phyloP scores from a whole-genome alignment of 2,888 invertebrate species.

The Drosophila borealis region DNA sequence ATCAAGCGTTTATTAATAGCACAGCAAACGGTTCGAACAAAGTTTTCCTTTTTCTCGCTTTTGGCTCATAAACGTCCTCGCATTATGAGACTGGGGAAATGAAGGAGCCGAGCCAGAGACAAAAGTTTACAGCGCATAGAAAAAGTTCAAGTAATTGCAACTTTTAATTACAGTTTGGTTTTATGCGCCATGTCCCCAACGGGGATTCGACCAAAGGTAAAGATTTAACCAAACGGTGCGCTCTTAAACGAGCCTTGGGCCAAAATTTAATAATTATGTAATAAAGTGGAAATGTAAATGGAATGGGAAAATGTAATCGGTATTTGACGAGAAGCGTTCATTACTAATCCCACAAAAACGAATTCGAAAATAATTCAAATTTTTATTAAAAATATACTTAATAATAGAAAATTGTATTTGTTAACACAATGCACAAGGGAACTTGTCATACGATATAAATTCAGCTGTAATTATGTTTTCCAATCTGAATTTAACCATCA shows the following conservation, averaged over 20 bases:
- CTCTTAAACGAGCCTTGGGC: conserved; percentile 8
- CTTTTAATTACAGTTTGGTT: conserved; percentile 74
- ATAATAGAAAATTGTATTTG: neutral
- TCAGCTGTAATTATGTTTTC: neutral
- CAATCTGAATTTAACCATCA: conserved; percentile 3
- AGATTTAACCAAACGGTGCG: conserved; percentile 25
- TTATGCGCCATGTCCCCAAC: conserved; percentile 34
- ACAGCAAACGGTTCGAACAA: conserved; percentile 50
- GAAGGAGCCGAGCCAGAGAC: conserved; percentile 49
- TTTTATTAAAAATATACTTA: too few relatives aligned
- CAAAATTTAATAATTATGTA: neutral
- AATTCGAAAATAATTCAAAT: too few relatives aligned
- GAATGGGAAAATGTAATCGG: too few relatives aligned
- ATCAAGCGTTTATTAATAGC: conserved; percentile 79
- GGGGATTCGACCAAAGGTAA: conserved; percentile 41
- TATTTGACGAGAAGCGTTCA: too few relatives aligned
- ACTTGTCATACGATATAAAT: neutral
- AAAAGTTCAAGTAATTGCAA: conserved; percentile 67
- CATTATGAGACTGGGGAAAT: conserved; percentile 42
- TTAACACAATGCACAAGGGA: neutral
- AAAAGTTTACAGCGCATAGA: conserved; percentile 72
- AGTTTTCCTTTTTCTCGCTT: conserved; percentile 45
- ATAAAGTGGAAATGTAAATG: too few relatives aligned
- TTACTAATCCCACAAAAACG: too few relatives aligned
- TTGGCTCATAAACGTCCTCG: conserved; percentile 48